A percentile compares a stretch with the other conserved stretches of the same genome.
phyloP scores from a whole-genome alignment of 2,797 vertebrate species.

The Rhyacichthys aspro region DNA sequence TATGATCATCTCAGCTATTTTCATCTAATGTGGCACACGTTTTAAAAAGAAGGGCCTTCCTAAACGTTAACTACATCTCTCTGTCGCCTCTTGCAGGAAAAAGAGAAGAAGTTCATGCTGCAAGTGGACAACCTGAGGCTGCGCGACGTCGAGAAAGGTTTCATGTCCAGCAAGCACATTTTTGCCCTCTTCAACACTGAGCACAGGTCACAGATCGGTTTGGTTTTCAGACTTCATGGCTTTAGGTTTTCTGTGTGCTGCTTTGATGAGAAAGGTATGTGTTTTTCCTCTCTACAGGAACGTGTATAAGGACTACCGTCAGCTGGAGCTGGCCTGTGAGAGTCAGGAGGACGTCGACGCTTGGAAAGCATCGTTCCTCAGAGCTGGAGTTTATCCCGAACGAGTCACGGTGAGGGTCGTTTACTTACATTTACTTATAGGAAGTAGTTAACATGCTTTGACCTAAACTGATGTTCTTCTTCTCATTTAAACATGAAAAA shows the following conservation, averaged over 20 bases:
- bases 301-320: slow-evolving; percentile 98
- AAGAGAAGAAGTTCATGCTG: slow-evolving; percentile 99
- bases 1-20: no score
- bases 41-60: background rate
- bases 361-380: slow-evolving; percentile 98
- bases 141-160: slow-evolving; percentile 94
- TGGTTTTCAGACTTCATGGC: background rate
- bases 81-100: slow-evolving; percentile 87
- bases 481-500: background rate
- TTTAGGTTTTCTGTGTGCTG: background rate
- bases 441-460: no score
- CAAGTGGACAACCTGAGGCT: slow-evolving; percentile 97
- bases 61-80: slow-evolving; percentile 20
- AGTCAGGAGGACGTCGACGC: slow-evolving; percentile 96
- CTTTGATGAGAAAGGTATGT: background rate
- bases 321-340: slow-evolving; percentile 97
- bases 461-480: no score
- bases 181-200: slow-evolving; percentile 99
- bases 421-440: no score
- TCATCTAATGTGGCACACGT: no score
- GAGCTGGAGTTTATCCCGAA: slow-evolving; percentile 97
- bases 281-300: slow-evolving; percentile 80
- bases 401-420: slow-evolving; percentile 85
- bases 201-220: slow-evolving; percentile 85
- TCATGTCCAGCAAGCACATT: slow-evolving; percentile 99